A percentile compares a stretch with the other conserved stretches of the same genome.
Evolutionary conservation across 2,888 invertebrate species (phyloP).

Genomic region (Callosobruchus maculatus): DNA sequence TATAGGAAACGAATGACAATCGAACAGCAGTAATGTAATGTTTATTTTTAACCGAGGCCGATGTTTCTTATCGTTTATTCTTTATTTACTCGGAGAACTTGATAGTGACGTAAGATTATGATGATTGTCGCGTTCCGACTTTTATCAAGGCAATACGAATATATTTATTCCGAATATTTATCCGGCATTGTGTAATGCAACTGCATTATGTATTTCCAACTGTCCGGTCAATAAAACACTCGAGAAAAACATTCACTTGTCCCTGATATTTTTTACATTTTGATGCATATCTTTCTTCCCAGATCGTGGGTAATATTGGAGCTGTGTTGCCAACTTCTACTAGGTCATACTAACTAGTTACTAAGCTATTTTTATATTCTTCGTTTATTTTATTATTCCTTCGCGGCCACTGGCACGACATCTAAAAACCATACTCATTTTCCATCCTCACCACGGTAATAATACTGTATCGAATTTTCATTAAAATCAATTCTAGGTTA

Average conservation of each 20-base stretch:
- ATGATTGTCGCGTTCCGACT: not conserved
- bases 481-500: no score
- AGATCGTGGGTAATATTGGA: not conserved
- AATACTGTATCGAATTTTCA: no score
- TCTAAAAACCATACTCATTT: no score
- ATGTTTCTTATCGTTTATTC: not conserved
- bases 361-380: no score
- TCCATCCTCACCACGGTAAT: no score
- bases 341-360: no score
- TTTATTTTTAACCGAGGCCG: not conserved
- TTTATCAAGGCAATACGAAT: not conserved
- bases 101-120: not conserved
- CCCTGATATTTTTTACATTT: not conserved
- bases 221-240: not conserved
- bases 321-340: not conserved
- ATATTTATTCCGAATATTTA: not conserved
- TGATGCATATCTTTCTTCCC: not conserved
- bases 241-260: not conserved
- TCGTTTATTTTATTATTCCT: no score
- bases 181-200: not conserved
- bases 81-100: not conserved
- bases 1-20: not conserved
- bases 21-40: not conserved
- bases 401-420: no score
- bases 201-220: not conserved